These are phyloP conservation scores for Macrosoma leucophasiata DNA, from an alignment of 2,888 invertebrate genomes.

Conservation along the genomic window DNA sequence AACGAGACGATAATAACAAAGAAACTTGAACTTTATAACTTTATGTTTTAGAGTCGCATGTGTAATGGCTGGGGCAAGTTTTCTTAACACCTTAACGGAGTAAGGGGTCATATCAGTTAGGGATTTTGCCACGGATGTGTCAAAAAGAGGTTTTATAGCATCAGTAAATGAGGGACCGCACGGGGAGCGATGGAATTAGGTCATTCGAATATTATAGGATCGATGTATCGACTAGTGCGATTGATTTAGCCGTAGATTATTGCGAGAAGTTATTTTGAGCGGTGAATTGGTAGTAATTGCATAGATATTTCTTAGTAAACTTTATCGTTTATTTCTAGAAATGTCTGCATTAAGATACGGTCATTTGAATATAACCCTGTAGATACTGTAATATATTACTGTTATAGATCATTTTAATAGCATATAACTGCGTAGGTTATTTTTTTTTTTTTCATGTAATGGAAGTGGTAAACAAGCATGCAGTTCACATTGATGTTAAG, in stretches of 20 bases:
- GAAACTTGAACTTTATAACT: conserved; percentile 20
- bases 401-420: no score
- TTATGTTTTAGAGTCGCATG: conserved; percentile 28
- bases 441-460: no score
- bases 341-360: no score
- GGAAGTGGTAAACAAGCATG: no score
- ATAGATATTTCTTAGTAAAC: conserved; percentile 1
- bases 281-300: background rate
- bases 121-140: conserved; percentile 76
- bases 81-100: conserved; percentile 71
- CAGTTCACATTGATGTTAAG: no score
- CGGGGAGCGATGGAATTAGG: conserved; percentile 55
- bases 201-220: conserved; percentile 48
- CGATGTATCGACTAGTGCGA: conserved; percentile 29
- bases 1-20: conserved; percentile 40
- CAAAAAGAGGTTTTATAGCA: conserved; percentile 74
- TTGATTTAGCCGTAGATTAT: conserved; percentile 33
- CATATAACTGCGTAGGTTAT: no score
- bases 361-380: no score
- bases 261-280: conserved; percentile 11
- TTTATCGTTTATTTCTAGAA: conserved; percentile 3
- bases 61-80: conserved; percentile 22
- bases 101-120: conserved; percentile 71
- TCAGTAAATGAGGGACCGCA: conserved; percentile 69
- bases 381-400: no score